Base-by-base conservation (phyloP, 2,888 invertebrate species). In the Hypomecis punctinalis region DNA sequence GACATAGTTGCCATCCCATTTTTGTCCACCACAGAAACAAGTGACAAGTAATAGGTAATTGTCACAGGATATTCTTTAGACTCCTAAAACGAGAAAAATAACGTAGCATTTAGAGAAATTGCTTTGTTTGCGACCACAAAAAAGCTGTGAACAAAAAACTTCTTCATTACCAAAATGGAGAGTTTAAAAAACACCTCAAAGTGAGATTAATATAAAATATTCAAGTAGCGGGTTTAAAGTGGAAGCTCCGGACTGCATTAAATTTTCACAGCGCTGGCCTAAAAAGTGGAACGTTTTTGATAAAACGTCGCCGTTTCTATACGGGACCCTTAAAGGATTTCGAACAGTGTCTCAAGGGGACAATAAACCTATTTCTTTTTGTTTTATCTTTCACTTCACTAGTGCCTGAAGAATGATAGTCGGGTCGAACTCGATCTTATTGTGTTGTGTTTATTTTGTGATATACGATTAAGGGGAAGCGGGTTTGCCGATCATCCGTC, bases 321-420 rank as follows among this genome's bases (percentile, higher is more conserved):
- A 23, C 42, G 75, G 68, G 65, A 68, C 77, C 76, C 74, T 79
- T 82, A 84, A 85, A 85, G 82, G 83, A 83, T 83, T 79, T 77
- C 71, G 77, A 77, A 80, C 79, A 83, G 81, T 79, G 82, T 84
- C 84, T 84, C 82, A 61, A 75, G 70, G 83, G 83, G 75, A 81
- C 83, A 77, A 84, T 85, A 86, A 84, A 84, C 81, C 80, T 77
- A 83, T 85, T 85, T 78, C 80, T 82, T 81, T 83, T 83, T 83
- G 82, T 80, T 84, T 84, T 83, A 81, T 82, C 81, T 81, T 78
- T 76, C 78, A 78, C 75, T 84, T 76, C 76, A 76, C 72, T 73
- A 73, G 66, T 73, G 71, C 71, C 61, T 62, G 57, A 70, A 71
- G 69, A 69, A 72, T 71, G 71, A 75, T 75, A 71, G 66, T 60